phyloP scores from a whole-genome alignment of 2,888 invertebrate species.

The Zele albiditarsus region DNA sequence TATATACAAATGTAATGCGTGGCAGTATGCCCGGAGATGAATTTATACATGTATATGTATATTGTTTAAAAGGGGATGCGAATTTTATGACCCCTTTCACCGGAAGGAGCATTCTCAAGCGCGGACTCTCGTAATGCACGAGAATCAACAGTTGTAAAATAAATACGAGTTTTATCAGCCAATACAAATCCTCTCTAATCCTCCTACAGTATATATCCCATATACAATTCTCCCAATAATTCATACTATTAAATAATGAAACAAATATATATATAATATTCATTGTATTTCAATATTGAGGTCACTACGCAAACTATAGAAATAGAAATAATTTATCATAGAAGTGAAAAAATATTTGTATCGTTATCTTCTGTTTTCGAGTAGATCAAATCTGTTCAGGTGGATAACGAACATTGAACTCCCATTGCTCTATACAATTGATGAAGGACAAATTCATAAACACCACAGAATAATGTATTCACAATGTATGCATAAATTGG shows the following conservation, averaged over 20 bases:
- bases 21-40: constrained; percentile 29
- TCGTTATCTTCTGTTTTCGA: too few species aligned
- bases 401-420: too few species aligned
- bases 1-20: constrained; percentile 9
- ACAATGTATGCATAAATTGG: too few species aligned
- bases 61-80: constrained; percentile 15
- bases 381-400: too few species aligned
- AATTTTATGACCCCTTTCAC: constrained; percentile 29
- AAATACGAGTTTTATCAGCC: constrained; percentile 27
- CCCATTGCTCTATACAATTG: too few species aligned
- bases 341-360: too few species aligned
- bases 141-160: constrained; percentile 40
- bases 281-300: too few species aligned
- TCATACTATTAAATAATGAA: neutral
- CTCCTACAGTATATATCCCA: neutral
- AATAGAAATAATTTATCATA: too few species aligned
- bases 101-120: constrained; percentile 21
- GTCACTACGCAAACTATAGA: too few species aligned
- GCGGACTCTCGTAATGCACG: constrained; percentile 12
- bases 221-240: neutral
- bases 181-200: constrained; percentile 21
- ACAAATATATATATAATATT: neutral
- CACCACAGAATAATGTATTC: too few species aligned
- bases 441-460: too few species aligned
- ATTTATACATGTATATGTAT: constrained; percentile 20